Evolutionary conservation across 2,888 invertebrate genomes (phyloP).

Genomic region (Ophraella communa): DNA sequence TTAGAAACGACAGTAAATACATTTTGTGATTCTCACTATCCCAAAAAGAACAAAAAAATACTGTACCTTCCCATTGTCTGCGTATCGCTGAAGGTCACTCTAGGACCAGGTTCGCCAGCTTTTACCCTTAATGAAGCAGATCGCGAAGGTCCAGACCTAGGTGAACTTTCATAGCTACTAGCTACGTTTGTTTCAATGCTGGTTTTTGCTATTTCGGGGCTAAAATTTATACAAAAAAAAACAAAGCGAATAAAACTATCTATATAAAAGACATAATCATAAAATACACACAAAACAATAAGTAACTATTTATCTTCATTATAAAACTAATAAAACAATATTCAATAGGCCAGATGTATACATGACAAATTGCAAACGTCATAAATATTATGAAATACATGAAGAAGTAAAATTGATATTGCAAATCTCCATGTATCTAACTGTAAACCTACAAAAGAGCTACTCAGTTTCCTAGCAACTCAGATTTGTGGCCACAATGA

Average conservation of each 20-base stretch:
- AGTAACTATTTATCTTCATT: background rate
- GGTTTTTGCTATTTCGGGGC: slow-evolving; percentile 63
- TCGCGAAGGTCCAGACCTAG: slow-evolving; percentile 73
- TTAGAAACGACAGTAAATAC: too few relatives aligned
- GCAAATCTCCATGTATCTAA: too few relatives aligned
- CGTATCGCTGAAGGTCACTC: slow-evolving; percentile 69
- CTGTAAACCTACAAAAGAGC: too few relatives aligned
- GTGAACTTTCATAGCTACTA: slow-evolving; percentile 75
- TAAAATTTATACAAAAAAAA: slow-evolving; percentile 37
- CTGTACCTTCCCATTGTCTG: slow-evolving; percentile 63
- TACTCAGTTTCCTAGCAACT: too few relatives aligned
- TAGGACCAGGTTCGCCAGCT: slow-evolving; percentile 60
- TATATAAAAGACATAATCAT: slow-evolving; percentile 1
- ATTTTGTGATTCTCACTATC: too few relatives aligned
- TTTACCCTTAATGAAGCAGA: slow-evolving; percentile 72
- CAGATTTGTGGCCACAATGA: too few relatives aligned
- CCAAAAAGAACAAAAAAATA: background rate
- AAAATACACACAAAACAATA: slow-evolving; percentile 2
- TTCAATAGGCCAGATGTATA: too few relatives aligned
- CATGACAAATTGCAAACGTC: too few relatives aligned
- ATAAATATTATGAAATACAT: too few relatives aligned
- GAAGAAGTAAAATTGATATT: too few relatives aligned
- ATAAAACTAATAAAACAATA: background rate
- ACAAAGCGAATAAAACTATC: slow-evolving; percentile 22
- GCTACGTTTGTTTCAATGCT: slow-evolving; percentile 57